phyloP scores from a whole-genome alignment of 2,888 invertebrate species.

The Enoplolaimus lenunculus region DNA sequence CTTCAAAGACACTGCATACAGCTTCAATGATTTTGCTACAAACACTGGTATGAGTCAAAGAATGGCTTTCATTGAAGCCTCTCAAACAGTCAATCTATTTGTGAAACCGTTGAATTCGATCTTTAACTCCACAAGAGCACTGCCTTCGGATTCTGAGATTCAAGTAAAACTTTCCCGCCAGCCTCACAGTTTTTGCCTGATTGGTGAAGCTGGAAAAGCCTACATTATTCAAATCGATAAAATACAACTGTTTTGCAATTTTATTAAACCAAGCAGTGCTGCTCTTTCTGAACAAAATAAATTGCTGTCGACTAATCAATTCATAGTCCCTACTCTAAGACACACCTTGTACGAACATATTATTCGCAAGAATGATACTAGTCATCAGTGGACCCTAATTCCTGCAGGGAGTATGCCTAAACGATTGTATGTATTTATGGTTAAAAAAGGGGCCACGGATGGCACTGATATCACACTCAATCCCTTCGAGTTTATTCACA shows the following conservation, averaged over 20 bases:
- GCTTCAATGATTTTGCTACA: background rate
- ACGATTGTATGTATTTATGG: constrained; percentile 7
- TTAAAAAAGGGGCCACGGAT: background rate
- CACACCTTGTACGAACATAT: background rate
- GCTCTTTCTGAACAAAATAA: background rate
- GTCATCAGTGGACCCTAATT: background rate
- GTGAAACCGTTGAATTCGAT: background rate
- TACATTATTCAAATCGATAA: background rate
- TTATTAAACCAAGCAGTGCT: background rate
- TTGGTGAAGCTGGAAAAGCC: background rate
- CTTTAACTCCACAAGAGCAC: background rate
- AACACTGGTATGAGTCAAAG: background rate
- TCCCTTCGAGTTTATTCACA: background rate
- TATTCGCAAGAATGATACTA: background rate
- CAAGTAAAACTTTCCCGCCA: background rate
- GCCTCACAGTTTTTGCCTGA: background rate
- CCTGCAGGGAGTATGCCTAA: constrained; percentile 2
- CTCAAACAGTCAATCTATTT: background rate
- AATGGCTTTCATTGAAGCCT: background rate
- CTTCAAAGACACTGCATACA: background rate
- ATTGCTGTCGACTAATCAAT: background rate
- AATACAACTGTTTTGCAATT: background rate
- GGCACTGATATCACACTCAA: background rate
- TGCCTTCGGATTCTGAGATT: background rate
- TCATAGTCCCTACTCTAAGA: background rate